Evolutionary conservation across 2,888 invertebrate genomes (phyloP), one percentile per base, ranked within the genome.

Genomic region (Limnephilus lunatus): DNA sequence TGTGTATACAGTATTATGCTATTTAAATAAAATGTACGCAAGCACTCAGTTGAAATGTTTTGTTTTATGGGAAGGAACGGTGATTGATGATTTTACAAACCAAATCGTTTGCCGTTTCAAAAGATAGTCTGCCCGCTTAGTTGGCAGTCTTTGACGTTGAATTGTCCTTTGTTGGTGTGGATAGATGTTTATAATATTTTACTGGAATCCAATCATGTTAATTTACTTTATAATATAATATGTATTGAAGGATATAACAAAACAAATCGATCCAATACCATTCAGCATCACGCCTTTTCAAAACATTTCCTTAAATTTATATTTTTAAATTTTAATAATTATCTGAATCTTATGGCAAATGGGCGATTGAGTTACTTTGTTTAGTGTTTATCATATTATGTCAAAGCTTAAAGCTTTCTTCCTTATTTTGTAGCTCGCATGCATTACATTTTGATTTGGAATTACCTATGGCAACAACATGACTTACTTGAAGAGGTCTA

Each of bases 401-500:
- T 93, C 94, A 92, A 93, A 94, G 93, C 94, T 94, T 94, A 93
- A 93, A 94, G 94, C 94, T 94, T 93, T 93, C 90, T 92, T 92
- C 92, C 92, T 93, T 92, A 94, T 92, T 68, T 93, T 91, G 92
- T 88, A 92, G 93, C 93, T 92, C 91, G 93, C 93, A 93, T 93
- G 93, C 93, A 92, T 92, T 91, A 90, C 90, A 88, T 85, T 90
- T 92, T 86, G 89, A 88, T 91, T 92, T 93, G 90, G 90, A 93
- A 93, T 92, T 94, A 91, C 92, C 93, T 92, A 93, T 92, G 92
- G 93, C 92, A 91, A 92, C 91, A 91, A 93, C 93, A 91, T 92
- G 93, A 91, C 93, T 93, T 92, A 92, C 91, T 93, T 91, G 93
- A 92, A 91, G 92, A 93, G 89, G 90, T 93, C 92, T 93, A 93